Evolutionary conservation across 2,113 vertebrate species (phyloP).

Genomic region (Python bivittatus): DNA sequence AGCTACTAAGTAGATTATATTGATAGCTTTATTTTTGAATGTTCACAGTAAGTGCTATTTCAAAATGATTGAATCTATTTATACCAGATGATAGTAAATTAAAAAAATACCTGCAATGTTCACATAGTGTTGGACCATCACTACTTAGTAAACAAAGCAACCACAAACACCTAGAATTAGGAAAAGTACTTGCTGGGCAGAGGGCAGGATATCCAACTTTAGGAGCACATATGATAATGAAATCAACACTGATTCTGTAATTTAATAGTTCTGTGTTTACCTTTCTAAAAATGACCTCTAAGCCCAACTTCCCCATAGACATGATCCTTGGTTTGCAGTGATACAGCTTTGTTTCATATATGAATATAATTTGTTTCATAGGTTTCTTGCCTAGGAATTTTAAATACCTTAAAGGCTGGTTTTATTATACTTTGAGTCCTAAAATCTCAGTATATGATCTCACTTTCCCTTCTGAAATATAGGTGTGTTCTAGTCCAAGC

Average conservation of each 20-base stretch:
- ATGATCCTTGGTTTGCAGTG: not conserved
- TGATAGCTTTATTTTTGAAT: not conserved
- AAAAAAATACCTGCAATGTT: not conserved
- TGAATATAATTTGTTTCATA: not conserved
- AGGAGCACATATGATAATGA: not conserved
- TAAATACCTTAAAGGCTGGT: not conserved
- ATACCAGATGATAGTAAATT: not conserved
- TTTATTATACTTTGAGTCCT: not conserved
- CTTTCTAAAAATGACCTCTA: not conserved
- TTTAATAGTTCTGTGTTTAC: not conserved
- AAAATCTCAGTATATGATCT: not conserved
- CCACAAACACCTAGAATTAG: not conserved
- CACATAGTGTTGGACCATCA: not conserved
- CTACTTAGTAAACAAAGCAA: not conserved
- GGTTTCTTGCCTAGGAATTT: not conserved
- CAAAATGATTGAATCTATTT: not conserved
- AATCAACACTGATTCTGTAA: not conserved
- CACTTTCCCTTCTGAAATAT: not conserved
- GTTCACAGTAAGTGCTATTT: not conserved
- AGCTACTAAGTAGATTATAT: not conserved
- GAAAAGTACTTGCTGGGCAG: not conserved
- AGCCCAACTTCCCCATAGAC: not conserved
- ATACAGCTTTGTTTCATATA: not conserved
- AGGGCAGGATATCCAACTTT: not conserved
- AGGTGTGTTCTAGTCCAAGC: not conserved